Evolutionary conservation across 2,888 invertebrate genomes (phyloP), one percentile per base, ranked within the genome.

Genomic region (Drosophila helvetica): DNA sequence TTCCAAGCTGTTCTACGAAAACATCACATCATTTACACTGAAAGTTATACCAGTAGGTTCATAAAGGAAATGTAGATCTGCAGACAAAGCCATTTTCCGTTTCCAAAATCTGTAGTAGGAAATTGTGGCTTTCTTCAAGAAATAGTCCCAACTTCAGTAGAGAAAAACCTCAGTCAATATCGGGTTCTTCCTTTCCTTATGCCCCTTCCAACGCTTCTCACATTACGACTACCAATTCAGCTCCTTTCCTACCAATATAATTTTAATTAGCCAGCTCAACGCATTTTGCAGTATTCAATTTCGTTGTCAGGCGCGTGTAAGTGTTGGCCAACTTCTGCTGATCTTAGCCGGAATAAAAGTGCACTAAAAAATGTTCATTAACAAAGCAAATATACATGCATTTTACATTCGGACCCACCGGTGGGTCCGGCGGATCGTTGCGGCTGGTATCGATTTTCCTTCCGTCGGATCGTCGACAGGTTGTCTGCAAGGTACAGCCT

Each of bases 251-350:
- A 51, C 33, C 33, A 27, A 46, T 12, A 19, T 15, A 30, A 27
- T 27, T n/a, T 9, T 10, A 30, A 33, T 27, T n/a, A 9, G 30
- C 25, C 30, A 22, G 48, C 30, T 65, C 52, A 45, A 25, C 33
- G 12, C n/a, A 22, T 18, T 46, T 42, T 4, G 18, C 6, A 33
- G 42, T 64, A 58, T 81, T 84, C 30, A 50, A 75, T 81, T 81
- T 79, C 88, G 68, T 66, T 87, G 82, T 85, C 66, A 61, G 56
- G 25, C 74, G 66, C 69, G 82, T 79, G 82, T 85, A 58, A 18
- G 48, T 66, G 53, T 51, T 43, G 61, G 33, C 51, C 27, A 67
- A 76, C 64, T 68, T 60, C 22, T 70, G 79, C 80, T 77, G 75
- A 79, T 68, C 51, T 18, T 46, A 66, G 79, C 54, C 52, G 22